Conservation (phyloP, 2,797 vertebrate genomes). For the Amblyopsis hoosieri region DNA sequence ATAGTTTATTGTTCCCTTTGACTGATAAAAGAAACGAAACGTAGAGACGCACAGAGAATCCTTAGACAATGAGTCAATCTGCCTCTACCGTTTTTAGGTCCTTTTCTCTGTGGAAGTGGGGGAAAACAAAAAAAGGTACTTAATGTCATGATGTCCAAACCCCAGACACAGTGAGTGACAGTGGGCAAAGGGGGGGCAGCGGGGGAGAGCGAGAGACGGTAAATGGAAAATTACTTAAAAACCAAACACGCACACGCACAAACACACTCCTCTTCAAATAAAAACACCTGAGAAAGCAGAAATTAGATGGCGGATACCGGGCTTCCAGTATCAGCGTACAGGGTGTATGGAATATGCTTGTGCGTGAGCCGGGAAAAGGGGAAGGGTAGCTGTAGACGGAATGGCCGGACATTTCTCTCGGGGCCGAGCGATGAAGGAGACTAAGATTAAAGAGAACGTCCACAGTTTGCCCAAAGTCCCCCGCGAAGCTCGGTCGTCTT, state of each 20-base stretch:
- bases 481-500: slow-evolving; percentile 28
- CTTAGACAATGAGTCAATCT: slow-evolving; percentile 50
- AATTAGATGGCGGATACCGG: slow-evolving; percentile 50
- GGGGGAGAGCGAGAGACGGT: slow-evolving; percentile 19
- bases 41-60: slow-evolving; percentile 41
- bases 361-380: slow-evolving; percentile 13
- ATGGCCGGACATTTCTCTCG: slow-evolving; percentile 32
- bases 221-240: slow-evolving; percentile 14
- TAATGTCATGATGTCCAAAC: slow-evolving; percentile 29
- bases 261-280: slow-evolving; percentile 43
- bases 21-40: slow-evolving; percentile 52
- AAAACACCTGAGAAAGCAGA: slow-evolving; percentile 78
- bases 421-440: slow-evolving; percentile 8
- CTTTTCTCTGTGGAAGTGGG: neutral
- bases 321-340: slow-evolving; percentile 38
- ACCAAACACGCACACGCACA: slow-evolving; percentile 14
- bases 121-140: neutral
- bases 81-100: slow-evolving; percentile 48
- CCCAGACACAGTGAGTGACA: slow-evolving; percentile 18
- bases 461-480: slow-evolving; percentile 34
- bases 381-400: slow-evolving; percentile 54
- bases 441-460: slow-evolving; percentile 36
- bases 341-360: slow-evolving; percentile 15
- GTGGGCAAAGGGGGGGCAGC: slow-evolving; percentile 11
- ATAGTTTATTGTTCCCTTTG: slow-evolving; percentile 61